phyloP scores from a whole-genome alignment of 92 coral and sea anemone species.

The Parazoanthus darwini region DNA sequence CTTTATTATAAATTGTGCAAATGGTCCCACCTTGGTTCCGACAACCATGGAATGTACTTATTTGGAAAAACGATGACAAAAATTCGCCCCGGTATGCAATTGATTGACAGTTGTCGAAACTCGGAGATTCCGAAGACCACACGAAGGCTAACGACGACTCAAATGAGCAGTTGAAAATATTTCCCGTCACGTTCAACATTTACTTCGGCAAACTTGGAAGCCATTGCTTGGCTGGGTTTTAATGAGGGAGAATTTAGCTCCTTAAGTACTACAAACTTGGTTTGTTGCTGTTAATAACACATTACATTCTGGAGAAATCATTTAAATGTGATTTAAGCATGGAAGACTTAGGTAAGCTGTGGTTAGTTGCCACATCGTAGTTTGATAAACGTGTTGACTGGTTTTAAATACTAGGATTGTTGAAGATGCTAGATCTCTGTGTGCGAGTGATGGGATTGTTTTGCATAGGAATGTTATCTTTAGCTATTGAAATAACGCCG shows the following conservation, averaged over 20 bases:
- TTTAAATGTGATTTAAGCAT: conserved; percentile 50
- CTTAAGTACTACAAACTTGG: neutral
- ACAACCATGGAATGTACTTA: conserved; percentile 44
- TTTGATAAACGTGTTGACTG: neutral
- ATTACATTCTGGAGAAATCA: conserved; percentile 44
- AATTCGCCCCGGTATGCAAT: conserved; percentile 50
- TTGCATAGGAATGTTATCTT: conserved; percentile 45
- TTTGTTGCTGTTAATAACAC: neutral
- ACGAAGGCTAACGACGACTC: conserved; percentile 69
- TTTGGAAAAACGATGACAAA: conserved; percentile 61
- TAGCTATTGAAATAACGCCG: conserved; percentile 35
- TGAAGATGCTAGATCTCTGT: conserved; percentile 11
- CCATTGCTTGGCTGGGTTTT: neutral
- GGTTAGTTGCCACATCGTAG: neutral
- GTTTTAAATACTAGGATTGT: neutral
- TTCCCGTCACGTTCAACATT: conserved; percentile 36
- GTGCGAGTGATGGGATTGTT: neutral
- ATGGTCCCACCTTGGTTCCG: conserved; percentile 61
- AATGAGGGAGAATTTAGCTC: neutral
- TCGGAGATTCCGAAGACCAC: conserved; percentile 53
- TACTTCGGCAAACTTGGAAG: conserved; percentile 23
- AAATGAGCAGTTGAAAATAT: conserved; percentile 38
- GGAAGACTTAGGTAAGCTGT: conserved; percentile 81
- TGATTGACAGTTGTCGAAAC: conserved; percentile 64
- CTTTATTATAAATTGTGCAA: neutral